Evolutionary conservation across 1,140 invertebrate genomes (phyloP), one percentile per base, ranked within the genome.

Genomic region (Orussus abietinus): DNA sequence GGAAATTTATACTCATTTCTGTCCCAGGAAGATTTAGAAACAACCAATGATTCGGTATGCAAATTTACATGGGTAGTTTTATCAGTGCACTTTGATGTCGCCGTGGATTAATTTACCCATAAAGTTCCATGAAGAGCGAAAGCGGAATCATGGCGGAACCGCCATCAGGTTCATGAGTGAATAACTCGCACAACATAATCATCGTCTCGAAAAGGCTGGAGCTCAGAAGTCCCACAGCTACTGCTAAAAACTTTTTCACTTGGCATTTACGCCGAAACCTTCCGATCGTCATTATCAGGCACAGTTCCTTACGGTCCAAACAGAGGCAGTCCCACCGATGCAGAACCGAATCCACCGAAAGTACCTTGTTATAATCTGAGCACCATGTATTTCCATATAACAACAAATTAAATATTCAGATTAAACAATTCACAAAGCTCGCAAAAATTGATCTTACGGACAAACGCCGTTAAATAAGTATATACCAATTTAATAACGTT

Each of bases 91-190:
- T n/a, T n/a, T n/a, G n/a, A n/a, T n/a, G n/a, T n/a, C n/a, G n/a
- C n/a, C n/a, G n/a, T 44, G 26, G 31, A 33, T 45, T 21, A 5
- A 25, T 18, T 42, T 51, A 71, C 66, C 63, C 61, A 35, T 90
- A 90, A 47, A 86, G 72, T 13, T 78, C 74, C 43, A 82, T 75
- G 55, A 89, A 91, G 13, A 84, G 72, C 25, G 77, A 72, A n/a
- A 82, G 75, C 0, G 83, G 79, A 25, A 93, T 85, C 50, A 83
- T 81, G 0, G 86, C 80, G 1, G 83, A 82, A 4, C 85, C 87
- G n/a, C 89, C 89, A 42, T 90, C 88, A 0, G 88, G 84, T 57
- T 92, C 88, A 41, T 82, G 77, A 2, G 88, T 91, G 26, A 91
- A 75, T 2, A 89, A 75, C 61, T 92, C 86, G 61, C 88, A 92